phyloP scores from a whole-genome alignment of 1,140 invertebrate genomes.

The Nasonia longicornis region DNA sequence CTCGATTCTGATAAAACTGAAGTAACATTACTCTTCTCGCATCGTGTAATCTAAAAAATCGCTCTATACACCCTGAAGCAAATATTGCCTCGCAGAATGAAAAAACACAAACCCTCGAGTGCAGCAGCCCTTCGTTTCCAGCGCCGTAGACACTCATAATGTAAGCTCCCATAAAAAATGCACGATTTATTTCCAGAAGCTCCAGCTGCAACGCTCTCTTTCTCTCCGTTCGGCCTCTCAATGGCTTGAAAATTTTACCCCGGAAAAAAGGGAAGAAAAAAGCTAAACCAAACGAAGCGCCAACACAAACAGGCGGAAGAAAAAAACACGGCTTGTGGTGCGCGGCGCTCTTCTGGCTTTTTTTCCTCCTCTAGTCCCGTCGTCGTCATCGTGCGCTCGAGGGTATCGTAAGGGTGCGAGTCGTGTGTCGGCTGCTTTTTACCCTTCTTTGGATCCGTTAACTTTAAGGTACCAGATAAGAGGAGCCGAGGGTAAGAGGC shows the following conservation, averaged over 20 bases:
- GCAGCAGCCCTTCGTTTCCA: background rate
- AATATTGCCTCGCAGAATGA: background rate
- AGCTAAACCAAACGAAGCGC: constrained; percentile 13
- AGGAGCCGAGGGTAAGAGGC: background rate
- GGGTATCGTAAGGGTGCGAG: background rate
- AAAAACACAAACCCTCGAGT: too few species aligned
- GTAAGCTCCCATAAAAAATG: background rate
- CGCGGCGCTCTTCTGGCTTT: background rate
- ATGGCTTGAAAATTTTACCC: background rate
- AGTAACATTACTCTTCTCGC: too few species aligned
- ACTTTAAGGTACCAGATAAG: background rate
- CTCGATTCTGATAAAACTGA: too few species aligned
- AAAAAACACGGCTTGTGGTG: background rate
- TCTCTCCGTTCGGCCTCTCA: background rate
- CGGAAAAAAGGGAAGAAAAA: background rate
- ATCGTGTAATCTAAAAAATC: too few species aligned
- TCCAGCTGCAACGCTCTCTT: background rate
- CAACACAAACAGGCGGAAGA: background rate
- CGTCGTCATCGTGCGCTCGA: background rate
- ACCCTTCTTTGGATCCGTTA: background rate
- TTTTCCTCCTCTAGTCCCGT: background rate
- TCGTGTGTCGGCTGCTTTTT: background rate
- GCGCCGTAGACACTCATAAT: background rate
- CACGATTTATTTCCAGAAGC: constrained; percentile 24
- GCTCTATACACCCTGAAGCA: background rate